phyloP scores from a whole-genome alignment of 2,888 invertebrate species.

The Acronicta psi region DNA sequence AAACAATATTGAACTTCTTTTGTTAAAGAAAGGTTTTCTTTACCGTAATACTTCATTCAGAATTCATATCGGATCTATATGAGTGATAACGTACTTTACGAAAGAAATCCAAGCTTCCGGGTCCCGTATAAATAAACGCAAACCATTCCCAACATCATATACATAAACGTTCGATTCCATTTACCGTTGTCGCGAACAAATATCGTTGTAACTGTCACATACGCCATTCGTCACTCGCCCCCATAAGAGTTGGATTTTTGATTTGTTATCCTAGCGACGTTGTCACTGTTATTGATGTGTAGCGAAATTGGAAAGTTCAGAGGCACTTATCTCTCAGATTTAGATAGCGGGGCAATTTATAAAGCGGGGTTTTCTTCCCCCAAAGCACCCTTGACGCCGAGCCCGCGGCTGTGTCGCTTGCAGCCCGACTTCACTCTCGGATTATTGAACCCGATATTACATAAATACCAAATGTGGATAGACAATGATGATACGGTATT shows the following conservation, averaged over 20 bases:
- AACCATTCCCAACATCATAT: slow-evolving; percentile 13
- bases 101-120: slow-evolving; percentile 5
- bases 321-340: slow-evolving; percentile 87
- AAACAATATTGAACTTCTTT: too few relatives aligned
- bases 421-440: slow-evolving; percentile 58
- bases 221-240: slow-evolving; percentile 66
- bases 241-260: slow-evolving; percentile 80
- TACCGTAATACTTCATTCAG: background rate
- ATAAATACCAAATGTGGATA: slow-evolving; percentile 56
- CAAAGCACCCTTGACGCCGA: slow-evolving; percentile 78
- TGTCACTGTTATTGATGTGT: slow-evolving; percentile 89
- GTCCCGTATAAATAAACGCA: slow-evolving; percentile 25
- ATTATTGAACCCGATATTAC: slow-evolving; percentile 59
- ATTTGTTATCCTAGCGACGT: slow-evolving; percentile 81
- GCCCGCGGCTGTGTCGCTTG: slow-evolving; percentile 62
- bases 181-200: slow-evolving; percentile 42
- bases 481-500: slow-evolving; percentile 52
- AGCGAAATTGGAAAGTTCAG: slow-evolving; percentile 88
- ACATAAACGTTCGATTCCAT: slow-evolving; percentile 43
- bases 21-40: too few relatives aligned
- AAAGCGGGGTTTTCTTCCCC: slow-evolving; percentile 83
- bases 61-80: background rate
- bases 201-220: slow-evolving; percentile 53
- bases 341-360: slow-evolving; percentile 88
- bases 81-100: slow-evolving; percentile 16